A percentile compares a stretch with the other conserved stretches of the same genome.
These are phyloP conservation scores for Lithophane socia DNA, from an alignment of 2,888 invertebrate genomes.

Conservation along the genomic window DNA sequence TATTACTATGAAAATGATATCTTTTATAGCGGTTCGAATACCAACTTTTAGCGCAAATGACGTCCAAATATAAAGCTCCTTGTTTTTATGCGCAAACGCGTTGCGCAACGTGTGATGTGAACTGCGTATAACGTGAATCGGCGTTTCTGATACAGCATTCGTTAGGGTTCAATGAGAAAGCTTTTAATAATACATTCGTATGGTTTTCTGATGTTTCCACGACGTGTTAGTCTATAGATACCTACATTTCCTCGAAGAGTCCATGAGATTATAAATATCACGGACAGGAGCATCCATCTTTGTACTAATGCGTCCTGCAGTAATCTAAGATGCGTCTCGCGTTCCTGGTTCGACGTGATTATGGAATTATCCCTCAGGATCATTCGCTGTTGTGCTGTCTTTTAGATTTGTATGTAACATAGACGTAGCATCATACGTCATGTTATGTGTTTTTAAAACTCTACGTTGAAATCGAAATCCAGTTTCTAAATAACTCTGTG, in stretches of 20 bases:
- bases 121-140: conserved; percentile 36
- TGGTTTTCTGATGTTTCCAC: not conserved
- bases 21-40: conserved; percentile 17
- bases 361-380: conserved; percentile 33
- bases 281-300: conserved; percentile 5
- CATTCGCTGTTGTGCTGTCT: not conserved
- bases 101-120: conserved; percentile 60
- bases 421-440: not conserved
- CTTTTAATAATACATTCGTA: conserved; percentile 6
- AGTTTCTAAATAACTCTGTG: not conserved
- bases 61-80: conserved; percentile 32
- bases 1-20: conserved; percentile 46
- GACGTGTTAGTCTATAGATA: not conserved
- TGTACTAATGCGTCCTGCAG: conserved; percentile 38
- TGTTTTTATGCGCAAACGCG: conserved; percentile 45
- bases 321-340: conserved; percentile 53
- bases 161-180: conserved; percentile 41
- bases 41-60: conserved; percentile 47
- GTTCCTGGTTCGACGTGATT: conserved; percentile 38
- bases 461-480: not conserved
- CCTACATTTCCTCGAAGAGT: not conserved
- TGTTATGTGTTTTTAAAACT: not conserved
- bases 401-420: not conserved
- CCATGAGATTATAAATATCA: conserved; percentile 37
- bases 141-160: conserved; percentile 31